phyloP scores from a whole-genome alignment of 2,797 vertebrate genomes.

The Coregonus suidteri region DNA sequence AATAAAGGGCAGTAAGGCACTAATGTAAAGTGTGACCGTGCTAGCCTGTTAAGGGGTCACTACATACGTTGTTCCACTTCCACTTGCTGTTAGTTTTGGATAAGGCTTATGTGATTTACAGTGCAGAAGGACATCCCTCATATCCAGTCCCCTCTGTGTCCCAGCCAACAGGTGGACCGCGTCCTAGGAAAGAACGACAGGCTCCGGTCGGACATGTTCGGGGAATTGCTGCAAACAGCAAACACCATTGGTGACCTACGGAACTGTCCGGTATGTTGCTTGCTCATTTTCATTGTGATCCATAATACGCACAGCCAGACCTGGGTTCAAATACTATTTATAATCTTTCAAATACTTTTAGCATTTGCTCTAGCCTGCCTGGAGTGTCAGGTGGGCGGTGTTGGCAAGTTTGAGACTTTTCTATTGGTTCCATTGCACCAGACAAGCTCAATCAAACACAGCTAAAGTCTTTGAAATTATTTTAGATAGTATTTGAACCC shows the following conservation, averaged over 20 bases:
- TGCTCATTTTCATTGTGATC: neutral
- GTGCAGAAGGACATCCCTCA: neutral
- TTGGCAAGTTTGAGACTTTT: no score
- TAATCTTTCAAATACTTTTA: no score
- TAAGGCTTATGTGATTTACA: neutral
- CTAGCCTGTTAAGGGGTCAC: no score
- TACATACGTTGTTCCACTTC: neutral
- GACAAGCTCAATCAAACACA: no score
- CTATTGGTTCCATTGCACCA: no score
- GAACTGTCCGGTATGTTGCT: conserved; percentile 89
- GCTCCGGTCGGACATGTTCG: conserved; percentile 85
- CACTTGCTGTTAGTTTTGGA: neutral
- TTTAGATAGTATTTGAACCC: no score
- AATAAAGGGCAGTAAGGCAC: no score
- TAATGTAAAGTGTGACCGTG: neutral
- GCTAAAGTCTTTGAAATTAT: no score
- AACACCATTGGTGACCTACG: conserved; percentile 92
- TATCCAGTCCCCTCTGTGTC: neutral
- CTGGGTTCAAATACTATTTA: no score
- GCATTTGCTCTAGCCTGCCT: no score
- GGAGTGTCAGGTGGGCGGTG: no score
- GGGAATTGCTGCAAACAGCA: conserved; percentile 90
- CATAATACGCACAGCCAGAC: neutral
- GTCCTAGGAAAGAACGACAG: conserved; percentile 32
- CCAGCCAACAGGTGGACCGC: conserved; percentile 72